Conservation (phyloP, 2,113 vertebrate species). For the Brienomyrus longianalis region DNA sequence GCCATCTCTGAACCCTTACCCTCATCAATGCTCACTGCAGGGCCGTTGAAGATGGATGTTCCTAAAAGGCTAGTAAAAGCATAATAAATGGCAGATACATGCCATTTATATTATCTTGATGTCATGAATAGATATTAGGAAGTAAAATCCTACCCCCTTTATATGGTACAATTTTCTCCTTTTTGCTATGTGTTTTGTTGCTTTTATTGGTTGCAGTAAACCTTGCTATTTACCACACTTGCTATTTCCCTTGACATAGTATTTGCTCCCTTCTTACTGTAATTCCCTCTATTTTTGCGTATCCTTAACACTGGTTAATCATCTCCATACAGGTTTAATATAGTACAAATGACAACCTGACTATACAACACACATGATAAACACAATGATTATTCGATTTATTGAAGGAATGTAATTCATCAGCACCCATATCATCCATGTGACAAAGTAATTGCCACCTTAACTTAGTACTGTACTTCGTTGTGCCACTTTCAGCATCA, state of each 20-base stretch:
- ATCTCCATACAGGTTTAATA: not conserved
- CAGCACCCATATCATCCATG: not conserved
- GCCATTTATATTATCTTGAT: constrained; percentile 69
- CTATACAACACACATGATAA: not conserved
- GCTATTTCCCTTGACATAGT: not conserved
- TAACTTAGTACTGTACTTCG: not conserved
- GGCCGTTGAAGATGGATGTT: constrained; percentile 43
- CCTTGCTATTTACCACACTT: not conserved
- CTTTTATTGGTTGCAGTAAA: not conserved
- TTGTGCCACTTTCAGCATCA: not conserved
- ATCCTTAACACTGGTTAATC: not conserved
- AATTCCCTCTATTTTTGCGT: not conserved
- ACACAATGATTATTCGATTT: not conserved
- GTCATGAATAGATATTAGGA: constrained; percentile 18
- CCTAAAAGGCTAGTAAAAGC: constrained; percentile 83
- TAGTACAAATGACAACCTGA: not conserved
- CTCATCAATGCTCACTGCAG: constrained; percentile 33
- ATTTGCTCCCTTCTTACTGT: not conserved
- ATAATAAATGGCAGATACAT: constrained; percentile 70
- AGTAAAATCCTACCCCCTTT: not conserved
- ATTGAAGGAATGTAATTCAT: not conserved
- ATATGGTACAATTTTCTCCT: not conserved
- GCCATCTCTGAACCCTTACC: constrained; percentile 18
- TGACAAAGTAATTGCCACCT: not conserved
- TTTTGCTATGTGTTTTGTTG: not conserved